Conservation (phyloP, 2,797 vertebrate species). For the Manis javanica region DNA sequence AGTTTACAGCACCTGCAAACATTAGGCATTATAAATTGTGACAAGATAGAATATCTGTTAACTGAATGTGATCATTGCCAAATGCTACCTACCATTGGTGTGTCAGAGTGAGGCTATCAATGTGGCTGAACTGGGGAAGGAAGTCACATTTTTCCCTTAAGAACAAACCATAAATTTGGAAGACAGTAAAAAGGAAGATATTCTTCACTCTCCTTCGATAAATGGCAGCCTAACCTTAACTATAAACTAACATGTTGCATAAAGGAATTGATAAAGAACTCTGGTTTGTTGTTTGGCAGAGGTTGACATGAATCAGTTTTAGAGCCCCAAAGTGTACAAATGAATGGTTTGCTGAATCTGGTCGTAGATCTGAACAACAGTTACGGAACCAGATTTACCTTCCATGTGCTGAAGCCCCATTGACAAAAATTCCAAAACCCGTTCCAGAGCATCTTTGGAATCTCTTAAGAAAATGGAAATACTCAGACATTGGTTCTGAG, state of each 20-base stretch:
- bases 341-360: not conserved
- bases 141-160: not conserved
- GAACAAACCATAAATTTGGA: not conserved
- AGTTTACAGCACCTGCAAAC: conserved; percentile 61
- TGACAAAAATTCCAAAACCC: not conserved
- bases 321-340: not conserved
- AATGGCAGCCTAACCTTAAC: not conserved
- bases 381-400: not conserved
- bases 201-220: not conserved
- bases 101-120: not conserved
- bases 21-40: conserved; percentile 55
- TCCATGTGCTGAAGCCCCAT: not conserved
- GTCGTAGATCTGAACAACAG: not conserved
- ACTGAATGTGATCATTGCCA: conserved; percentile 25
- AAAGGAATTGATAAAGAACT: not conserved
- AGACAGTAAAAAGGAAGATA: not conserved
- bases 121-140: not conserved
- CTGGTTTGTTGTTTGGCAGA: not conserved
- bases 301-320: not conserved
- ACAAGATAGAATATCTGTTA: conserved; percentile 59
- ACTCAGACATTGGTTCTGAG: not conserved
- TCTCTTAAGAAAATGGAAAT: not conserved
- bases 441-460: not conserved
- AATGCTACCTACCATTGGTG: not conserved
- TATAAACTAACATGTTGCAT: not conserved